phyloP scores from a whole-genome alignment of 1,140 invertebrate genomes.

The Papilio aristodemus region DNA sequence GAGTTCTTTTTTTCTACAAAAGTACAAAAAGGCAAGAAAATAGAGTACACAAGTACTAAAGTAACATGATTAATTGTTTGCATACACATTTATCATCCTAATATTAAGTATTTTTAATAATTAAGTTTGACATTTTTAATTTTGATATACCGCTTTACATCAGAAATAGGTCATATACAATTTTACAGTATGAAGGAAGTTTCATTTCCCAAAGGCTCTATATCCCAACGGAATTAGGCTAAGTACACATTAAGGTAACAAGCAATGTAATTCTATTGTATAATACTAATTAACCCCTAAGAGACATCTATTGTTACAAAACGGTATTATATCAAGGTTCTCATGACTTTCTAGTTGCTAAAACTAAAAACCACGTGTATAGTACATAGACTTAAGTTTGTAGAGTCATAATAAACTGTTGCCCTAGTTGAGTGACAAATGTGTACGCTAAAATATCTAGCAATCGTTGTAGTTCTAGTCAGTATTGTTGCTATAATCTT shows the following conservation, averaged over 20 bases:
- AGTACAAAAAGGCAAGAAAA: background rate
- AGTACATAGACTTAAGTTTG: background rate
- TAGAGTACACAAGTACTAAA: background rate
- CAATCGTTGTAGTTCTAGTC: too few species aligned
- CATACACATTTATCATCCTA: too few species aligned
- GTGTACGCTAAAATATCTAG: too few species aligned
- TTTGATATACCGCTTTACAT: background rate
- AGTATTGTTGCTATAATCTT: too few species aligned
- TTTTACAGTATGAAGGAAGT: background rate
- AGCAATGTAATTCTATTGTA: conserved; percentile 4
- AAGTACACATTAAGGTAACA: background rate
- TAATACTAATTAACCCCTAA: conserved; percentile 8
- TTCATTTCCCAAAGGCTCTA: background rate
- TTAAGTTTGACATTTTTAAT: too few species aligned
- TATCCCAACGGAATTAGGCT: background rate
- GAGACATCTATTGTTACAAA: conserved; percentile 8
- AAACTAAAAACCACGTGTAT: background rate
- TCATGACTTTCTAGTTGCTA: background rate
- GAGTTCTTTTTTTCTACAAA: conserved; percentile 8
- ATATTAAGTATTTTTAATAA: too few species aligned
- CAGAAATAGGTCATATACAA: background rate
- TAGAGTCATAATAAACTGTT: too few species aligned
- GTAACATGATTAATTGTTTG: background rate
- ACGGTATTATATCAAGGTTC: background rate
- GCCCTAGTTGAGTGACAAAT: too few species aligned